Percentiles rank a stretch among this genome's conserved stretches.
Conservation (phyloP, 1,140 invertebrate genomes). For the Magallana angulata region DNA sequence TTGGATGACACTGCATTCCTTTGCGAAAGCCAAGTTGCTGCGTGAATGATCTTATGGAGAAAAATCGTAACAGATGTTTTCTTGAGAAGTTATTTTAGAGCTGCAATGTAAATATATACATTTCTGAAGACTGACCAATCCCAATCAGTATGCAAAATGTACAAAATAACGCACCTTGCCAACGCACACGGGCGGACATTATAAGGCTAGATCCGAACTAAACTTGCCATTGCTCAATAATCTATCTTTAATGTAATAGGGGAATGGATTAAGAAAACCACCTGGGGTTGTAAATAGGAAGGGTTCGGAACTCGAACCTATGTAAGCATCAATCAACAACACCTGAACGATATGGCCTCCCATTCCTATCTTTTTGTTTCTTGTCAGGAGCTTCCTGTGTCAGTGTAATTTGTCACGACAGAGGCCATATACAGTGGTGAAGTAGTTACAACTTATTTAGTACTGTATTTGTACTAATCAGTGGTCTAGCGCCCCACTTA, state of each 20-base stretch:
- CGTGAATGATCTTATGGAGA: conserved; percentile 15
- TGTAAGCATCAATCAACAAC: conserved; percentile 18
- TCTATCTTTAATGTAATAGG: background rate
- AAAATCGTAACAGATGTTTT: background rate
- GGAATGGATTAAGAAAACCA: conserved; percentile 25
- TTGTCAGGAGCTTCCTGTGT: background rate
- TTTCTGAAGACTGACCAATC: conserved; percentile 27
- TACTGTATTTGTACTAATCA: no score
- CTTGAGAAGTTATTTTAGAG: background rate
- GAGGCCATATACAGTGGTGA: no score
- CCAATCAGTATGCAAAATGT: conserved; percentile 9
- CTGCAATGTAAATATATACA: conserved; percentile 35
- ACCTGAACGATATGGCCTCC: background rate
- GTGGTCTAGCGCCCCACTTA: no score
- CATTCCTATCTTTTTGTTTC: background rate
- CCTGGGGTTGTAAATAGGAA: conserved; percentile 23
- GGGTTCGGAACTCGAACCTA: background rate
- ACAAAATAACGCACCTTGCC: conserved; percentile 1
- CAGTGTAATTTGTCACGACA: background rate
- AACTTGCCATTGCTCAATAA: conserved; percentile 14
- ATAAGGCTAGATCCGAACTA: background rate
- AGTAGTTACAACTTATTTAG: no score
- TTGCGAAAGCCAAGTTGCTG: conserved; percentile 32
- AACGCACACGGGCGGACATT: conserved; percentile 12
- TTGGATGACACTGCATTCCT: conserved; percentile 21